Evolutionary conservation across 1,140 invertebrate species (phyloP).

Genomic region (Calliphora vicina): DNA sequence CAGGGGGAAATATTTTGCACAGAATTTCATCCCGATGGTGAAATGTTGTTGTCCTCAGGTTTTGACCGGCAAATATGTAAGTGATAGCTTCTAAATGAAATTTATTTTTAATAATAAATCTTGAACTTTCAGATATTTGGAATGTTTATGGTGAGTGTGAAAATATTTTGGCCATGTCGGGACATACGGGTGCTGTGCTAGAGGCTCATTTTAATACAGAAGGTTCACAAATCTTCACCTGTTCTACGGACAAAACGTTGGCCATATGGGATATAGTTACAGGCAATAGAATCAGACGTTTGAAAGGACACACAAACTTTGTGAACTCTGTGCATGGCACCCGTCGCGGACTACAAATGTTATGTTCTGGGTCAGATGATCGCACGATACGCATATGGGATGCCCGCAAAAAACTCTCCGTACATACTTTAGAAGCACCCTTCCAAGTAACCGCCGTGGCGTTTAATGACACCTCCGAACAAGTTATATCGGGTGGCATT

Average conservation of each 20-base stretch:
- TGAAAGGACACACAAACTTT: conserved; percentile 91
- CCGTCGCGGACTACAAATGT: conserved; percentile 84
- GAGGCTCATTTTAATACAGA: conserved; percentile 96
- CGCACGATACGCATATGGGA: conserved; percentile 93
- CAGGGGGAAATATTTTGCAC: conserved; percentile 94
- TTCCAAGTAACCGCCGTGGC: conserved; percentile 90
- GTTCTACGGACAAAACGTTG: conserved; percentile 93
- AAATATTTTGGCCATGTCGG: conserved; percentile 90
- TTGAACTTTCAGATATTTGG: conserved; percentile 83
- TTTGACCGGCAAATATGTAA: conserved; percentile 97
- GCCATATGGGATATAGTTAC: conserved; percentile 94
- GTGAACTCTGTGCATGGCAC: conserved; percentile 86
- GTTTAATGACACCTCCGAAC: conserved; percentile 96
- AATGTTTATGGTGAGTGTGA: conserved; percentile 98
- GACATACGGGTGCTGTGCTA: conserved; percentile 96
- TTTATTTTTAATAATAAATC: neutral
- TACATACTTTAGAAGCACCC: conserved; percentile 80
- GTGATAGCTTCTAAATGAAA: conserved; percentile 55
- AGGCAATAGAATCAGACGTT: conserved; percentile 86
- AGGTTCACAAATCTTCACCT: conserved; percentile 88
- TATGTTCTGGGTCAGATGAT: conserved; percentile 96
- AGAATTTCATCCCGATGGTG: conserved; percentile 96
- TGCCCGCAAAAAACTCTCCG: conserved; percentile 80
- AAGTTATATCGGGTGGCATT: conserved; percentile 89
- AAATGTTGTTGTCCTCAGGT: conserved; percentile 92